Percentiles rank a stretch among this genome's conserved stretches.
phyloP scores from a whole-genome alignment of 2,113 vertebrate species.

The Siniperca chuatsi region DNA sequence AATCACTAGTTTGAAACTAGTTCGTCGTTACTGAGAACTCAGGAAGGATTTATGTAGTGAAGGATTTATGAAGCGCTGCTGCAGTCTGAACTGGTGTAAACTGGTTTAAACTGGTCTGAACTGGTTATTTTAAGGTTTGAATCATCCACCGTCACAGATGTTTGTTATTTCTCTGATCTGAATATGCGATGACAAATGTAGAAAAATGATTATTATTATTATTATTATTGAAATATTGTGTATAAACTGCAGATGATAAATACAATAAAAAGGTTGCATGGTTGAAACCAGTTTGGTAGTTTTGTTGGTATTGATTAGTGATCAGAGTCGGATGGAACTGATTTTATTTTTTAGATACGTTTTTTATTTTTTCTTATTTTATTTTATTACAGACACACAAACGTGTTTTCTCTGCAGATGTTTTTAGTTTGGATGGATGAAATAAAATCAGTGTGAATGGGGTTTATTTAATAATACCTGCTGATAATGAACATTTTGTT shows the following conservation, averaged over 20 bases:
- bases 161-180: constrained; percentile 25
- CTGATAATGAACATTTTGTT: too few species aligned
- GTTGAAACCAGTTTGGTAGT: constrained; percentile 5
- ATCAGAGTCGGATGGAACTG: neutral
- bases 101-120: neutral
- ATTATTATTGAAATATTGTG: constrained; percentile 21
- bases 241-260: constrained; percentile 21
- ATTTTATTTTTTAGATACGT: too few species aligned
- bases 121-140: neutral
- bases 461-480: too few species aligned
- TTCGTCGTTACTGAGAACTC: too few species aligned
- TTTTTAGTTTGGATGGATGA: too few species aligned
- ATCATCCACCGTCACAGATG: neutral
- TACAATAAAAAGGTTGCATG: constrained; percentile 67
- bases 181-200: neutral
- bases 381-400: too few species aligned
- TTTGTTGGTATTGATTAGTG: neutral
- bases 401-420: too few species aligned
- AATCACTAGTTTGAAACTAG: neutral
- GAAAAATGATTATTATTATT: neutral
- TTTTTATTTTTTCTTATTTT: too few species aligned
- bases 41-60: too few species aligned
- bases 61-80: neutral
- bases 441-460: too few species aligned
- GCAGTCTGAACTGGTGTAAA: neutral